Percentiles rank a stretch among this genome's conserved stretches.
These are phyloP conservation scores for Oriolus oriolus DNA, from an alignment of 2,113 vertebrate species.

Conservation along the genomic window DNA sequence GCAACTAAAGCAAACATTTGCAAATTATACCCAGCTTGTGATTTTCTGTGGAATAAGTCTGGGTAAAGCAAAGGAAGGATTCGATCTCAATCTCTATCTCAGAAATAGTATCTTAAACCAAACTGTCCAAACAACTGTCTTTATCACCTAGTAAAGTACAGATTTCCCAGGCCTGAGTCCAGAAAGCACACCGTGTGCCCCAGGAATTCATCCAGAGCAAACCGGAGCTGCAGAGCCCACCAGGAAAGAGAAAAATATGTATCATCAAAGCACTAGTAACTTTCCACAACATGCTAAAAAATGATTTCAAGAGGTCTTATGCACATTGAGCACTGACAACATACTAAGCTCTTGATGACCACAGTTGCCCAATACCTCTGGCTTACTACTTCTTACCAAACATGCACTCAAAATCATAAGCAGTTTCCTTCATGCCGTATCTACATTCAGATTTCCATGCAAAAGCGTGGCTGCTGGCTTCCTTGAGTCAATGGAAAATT, in stretches of 20 bases:
- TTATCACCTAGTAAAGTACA: neutral
- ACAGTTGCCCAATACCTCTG: neutral
- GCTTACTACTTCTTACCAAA: neutral
- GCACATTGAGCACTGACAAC: neutral
- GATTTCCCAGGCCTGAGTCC: neutral
- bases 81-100: neutral
- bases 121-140: neutral
- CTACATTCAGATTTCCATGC: neutral
- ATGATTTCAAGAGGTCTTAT: neutral
- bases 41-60: constrained; percentile 3
- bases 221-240: neutral
- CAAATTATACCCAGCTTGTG: constrained; percentile 21
- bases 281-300: neutral
- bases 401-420: neutral
- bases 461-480: neutral
- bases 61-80: neutral
- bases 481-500: neutral
- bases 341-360: neutral
- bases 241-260: constrained; percentile 1
- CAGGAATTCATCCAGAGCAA: constrained; percentile 8
- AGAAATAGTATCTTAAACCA: neutral
- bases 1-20: constrained; percentile 41
- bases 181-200: neutral
- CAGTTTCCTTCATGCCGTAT: neutral
- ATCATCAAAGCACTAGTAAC: neutral